phyloP scores from a whole-genome alignment of 1,140 invertebrate species.

The Hyles euphorbiae region DNA sequence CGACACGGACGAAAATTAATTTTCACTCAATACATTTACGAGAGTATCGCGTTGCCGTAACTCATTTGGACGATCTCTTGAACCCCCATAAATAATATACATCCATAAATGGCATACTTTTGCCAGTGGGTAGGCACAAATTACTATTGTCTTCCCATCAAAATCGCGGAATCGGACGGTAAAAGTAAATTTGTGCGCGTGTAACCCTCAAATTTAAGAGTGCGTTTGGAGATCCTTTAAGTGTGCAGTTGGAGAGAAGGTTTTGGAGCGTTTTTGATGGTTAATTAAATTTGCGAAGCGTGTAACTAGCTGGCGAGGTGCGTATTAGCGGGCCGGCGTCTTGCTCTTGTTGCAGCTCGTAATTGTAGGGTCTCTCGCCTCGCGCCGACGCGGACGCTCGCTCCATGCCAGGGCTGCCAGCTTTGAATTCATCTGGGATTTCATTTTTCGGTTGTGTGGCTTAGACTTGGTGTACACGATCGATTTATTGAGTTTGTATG shows the following conservation, averaged over 20 bases:
- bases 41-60: constrained; percentile 44
- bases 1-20: constrained; percentile 42
- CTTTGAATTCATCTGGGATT: too few relatives aligned
- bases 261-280: constrained; percentile 28
- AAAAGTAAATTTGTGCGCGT: constrained; percentile 29
- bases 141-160: too few relatives aligned
- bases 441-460: too few relatives aligned
- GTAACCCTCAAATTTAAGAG: constrained; percentile 25
- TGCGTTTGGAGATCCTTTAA: constrained; percentile 22
- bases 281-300: constrained; percentile 28
- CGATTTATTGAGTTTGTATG: too few relatives aligned
- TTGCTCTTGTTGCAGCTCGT: constrained; percentile 54
- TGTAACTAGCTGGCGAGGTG: constrained; percentile 60
- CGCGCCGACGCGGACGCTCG: constrained; percentile 39
- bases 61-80: constrained; percentile 37
- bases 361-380: constrained; percentile 73
- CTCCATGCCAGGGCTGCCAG: constrained; percentile 39
- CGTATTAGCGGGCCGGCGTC: constrained; percentile 51
- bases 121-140: neutral
- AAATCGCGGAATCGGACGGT: too few relatives aligned
- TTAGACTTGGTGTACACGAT: too few relatives aligned
- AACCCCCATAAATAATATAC: constrained; percentile 62
- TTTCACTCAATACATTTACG: constrained; percentile 53
- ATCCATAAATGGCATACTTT: constrained; percentile 27
- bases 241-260: constrained; percentile 27